phyloP scores from a whole-genome alignment of 2,113 vertebrate genomes.

The Odocoileus virginianus region DNA sequence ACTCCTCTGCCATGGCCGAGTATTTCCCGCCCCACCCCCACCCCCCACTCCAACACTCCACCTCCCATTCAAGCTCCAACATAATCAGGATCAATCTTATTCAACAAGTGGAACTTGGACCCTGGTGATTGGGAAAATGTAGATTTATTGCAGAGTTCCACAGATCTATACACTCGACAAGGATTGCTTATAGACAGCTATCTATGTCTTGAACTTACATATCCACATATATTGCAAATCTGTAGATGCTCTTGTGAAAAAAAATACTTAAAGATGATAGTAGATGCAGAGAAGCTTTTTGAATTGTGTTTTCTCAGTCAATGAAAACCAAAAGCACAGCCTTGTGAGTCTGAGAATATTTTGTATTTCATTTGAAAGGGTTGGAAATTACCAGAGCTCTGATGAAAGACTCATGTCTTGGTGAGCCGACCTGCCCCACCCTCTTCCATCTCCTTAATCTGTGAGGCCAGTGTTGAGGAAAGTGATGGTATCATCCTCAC shows the following conservation, averaged over 20 bases:
- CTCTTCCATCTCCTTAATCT: neutral
- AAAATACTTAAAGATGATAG: neutral
- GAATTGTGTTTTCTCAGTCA: neutral
- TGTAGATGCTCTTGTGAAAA: neutral
- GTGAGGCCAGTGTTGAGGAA: neutral
- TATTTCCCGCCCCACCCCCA: accelerated
- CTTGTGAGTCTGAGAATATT: neutral
- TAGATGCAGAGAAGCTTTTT: neutral
- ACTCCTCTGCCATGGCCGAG: neutral
- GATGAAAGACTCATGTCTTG: neutral
- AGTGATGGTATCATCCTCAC: neutral
- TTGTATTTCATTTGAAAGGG: neutral
- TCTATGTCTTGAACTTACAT: neutral
- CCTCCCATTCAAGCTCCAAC: neutral
- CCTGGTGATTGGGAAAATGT: neutral
- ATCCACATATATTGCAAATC: neutral
- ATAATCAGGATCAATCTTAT: neutral
- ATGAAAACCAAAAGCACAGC: neutral
- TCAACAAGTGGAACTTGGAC: neutral
- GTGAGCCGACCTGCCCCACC: neutral
- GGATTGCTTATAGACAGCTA: neutral
- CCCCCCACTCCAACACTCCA: neutral
- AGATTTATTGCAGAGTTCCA: slow-evolving; percentile 3
- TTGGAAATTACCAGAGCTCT: neutral
- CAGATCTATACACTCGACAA: neutral